These are phyloP conservation scores for Myotis davidii DNA, from an alignment of 2,113 vertebrate species.

Conservation along the genomic window DNA sequence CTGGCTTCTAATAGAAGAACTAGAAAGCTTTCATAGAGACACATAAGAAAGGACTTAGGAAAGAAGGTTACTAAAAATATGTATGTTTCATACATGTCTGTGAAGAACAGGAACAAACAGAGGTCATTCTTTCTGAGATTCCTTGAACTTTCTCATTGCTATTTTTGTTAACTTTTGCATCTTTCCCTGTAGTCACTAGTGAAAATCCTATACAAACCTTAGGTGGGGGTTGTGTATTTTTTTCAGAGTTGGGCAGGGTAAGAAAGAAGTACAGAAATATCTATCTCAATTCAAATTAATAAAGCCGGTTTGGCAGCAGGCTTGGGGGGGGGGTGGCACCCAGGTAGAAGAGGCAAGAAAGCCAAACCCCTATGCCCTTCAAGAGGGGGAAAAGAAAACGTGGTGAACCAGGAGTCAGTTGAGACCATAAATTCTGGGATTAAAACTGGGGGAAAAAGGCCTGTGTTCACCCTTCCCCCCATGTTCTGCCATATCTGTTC, in stretches of 20 bases:
- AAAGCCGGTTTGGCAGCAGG: conserved; percentile 35
- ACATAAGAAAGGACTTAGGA: neutral
- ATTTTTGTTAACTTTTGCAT: conserved; percentile 14
- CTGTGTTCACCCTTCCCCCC: neutral
- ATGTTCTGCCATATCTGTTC: conserved; percentile 28
- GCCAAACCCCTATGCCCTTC: conserved; percentile 17
- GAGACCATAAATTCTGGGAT: neutral
- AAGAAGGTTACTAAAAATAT: conserved; percentile 22
- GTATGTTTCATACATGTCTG: neutral
- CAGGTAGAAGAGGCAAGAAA: conserved; percentile 47
- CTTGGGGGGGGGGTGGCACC: neutral
- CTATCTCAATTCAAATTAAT: conserved; percentile 56
- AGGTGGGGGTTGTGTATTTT: neutral
- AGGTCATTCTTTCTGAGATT: neutral
- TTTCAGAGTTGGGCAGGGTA: conserved; percentile 37
- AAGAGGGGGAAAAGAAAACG: neutral
- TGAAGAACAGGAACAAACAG: neutral
- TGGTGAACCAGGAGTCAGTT: neutral
- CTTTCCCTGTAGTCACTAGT: conserved; percentile 21
- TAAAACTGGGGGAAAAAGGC: neutral
- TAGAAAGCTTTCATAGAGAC: conserved; percentile 41
- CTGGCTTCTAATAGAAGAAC: conserved; percentile 41
- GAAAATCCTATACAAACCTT: conserved; percentile 28
- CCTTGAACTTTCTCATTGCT: conserved; percentile 6
- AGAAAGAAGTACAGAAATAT: conserved; percentile 45